These are phyloP conservation scores for Coenonympha glycerion DNA, from an alignment of 2,888 invertebrate genomes.

Conservation along the genomic window DNA sequence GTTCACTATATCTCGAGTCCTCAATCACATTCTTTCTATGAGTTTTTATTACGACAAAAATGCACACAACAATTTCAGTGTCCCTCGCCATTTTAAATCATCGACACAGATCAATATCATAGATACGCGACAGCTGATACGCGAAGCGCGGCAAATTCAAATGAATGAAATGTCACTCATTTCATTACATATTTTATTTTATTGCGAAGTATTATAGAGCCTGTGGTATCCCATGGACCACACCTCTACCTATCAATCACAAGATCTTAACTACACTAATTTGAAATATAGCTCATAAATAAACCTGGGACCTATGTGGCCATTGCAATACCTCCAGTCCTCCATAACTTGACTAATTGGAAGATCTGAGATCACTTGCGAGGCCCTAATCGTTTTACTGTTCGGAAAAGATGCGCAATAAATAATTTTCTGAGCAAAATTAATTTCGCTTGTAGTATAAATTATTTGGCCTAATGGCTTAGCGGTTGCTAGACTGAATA, in stretches of 20 bases:
- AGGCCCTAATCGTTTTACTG: constrained; percentile 22
- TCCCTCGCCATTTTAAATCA: too few species aligned
- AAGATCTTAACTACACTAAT: background rate
- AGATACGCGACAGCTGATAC: too few species aligned
- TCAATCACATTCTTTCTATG: too few species aligned
- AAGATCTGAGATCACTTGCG: constrained; percentile 17
- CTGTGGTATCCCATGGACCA: background rate
- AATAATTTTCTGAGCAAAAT: constrained; percentile 19
- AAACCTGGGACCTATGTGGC: background rate
- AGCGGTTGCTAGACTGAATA: background rate
- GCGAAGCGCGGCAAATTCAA: too few species aligned
- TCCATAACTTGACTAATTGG: constrained; percentile 25
- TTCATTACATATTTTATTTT: too few species aligned
- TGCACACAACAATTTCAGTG: too few species aligned
- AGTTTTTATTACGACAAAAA: too few species aligned
- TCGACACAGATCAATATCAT: too few species aligned
- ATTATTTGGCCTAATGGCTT: background rate
- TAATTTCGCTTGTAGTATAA: constrained; percentile 7
- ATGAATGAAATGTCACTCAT: too few species aligned
- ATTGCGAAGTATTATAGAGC: background rate
- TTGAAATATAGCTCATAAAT: constrained; percentile 3
- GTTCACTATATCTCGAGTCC: too few species aligned
- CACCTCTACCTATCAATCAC: background rate
- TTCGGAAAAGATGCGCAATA: constrained; percentile 13
- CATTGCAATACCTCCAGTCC: background rate